Conservation (phyloP, 2,888 invertebrate genomes). For the Clostera curtula region DNA sequence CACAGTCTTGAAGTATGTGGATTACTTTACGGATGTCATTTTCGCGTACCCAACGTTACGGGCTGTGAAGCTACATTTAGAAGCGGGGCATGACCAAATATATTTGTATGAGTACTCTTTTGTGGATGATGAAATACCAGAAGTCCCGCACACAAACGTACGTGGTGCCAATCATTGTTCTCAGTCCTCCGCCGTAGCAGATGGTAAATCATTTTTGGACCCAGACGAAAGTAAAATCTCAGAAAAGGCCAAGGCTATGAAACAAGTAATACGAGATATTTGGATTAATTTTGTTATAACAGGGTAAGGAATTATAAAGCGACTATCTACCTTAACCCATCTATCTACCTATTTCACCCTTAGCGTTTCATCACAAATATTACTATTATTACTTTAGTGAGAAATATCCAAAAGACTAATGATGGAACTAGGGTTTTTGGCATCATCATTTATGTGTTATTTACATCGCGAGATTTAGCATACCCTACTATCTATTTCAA, state of each 20-base stretch:
- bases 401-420: too few species aligned
- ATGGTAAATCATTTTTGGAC: slow-evolving; percentile 1
- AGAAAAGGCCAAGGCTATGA: slow-evolving; percentile 16
- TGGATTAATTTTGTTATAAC: slow-evolving; percentile 26
- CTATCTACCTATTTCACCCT: too few species aligned
- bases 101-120: slow-evolving; percentile 37
- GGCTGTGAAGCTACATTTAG: slow-evolving; percentile 15
- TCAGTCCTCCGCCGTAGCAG: slow-evolving; percentile 13
- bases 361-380: too few species aligned
- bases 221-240: slow-evolving; percentile 7
- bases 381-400: too few species aligned
- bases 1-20: slow-evolving; percentile 12
- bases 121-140: slow-evolving; percentile 18
- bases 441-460: too few species aligned
- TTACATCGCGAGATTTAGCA: too few species aligned
- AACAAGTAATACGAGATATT: slow-evolving; percentile 16
- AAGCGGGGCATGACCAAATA: slow-evolving; percentile 25
- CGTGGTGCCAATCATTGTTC: slow-evolving; percentile 28
- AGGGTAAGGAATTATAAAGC: slow-evolving; percentile 21
- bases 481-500: too few species aligned
- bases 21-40: slow-evolving; percentile 37
- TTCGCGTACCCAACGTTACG: slow-evolving; percentile 22
- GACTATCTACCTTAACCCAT: too few species aligned
- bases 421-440: too few species aligned
- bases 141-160: slow-evolving; percentile 21